These are phyloP conservation scores for Dinoponera quadriceps DNA, from an alignment of 1,140 invertebrate species.

Conservation along the genomic window DNA sequence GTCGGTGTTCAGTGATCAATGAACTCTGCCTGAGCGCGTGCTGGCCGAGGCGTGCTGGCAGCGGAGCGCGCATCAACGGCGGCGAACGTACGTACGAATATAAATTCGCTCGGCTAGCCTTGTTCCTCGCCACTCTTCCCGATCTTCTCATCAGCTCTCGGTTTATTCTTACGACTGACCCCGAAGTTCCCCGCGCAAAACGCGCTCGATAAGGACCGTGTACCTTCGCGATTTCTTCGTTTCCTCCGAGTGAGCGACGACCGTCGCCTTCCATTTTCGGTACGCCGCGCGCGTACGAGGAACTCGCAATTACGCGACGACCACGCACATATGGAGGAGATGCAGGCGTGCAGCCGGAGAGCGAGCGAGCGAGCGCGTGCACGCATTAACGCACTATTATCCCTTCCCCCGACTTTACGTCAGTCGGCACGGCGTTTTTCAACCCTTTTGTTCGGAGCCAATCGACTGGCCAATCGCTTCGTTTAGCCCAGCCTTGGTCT, in stretches of 20 bases:
- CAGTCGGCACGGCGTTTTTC: slow-evolving; percentile 15
- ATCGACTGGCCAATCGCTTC: slow-evolving; percentile 5
- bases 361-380: slow-evolving; percentile 27
- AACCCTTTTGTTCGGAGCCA: slow-evolving; percentile 19
- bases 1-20: slow-evolving; percentile 78
- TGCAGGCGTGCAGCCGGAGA: slow-evolving; percentile 12
- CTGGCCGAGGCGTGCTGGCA: slow-evolving; percentile 76
- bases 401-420: slow-evolving; percentile 1
- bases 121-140: not conserved
- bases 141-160: not conserved
- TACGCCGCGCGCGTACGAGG: not conserved
- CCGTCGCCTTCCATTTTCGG: slow-evolving; percentile 49
- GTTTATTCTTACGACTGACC: no score
- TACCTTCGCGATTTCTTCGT: not conserved
- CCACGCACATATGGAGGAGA: slow-evolving; percentile 22
- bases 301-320: slow-evolving; percentile 46
- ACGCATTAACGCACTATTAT: slow-evolving; percentile 28
- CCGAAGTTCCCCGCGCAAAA: not conserved
- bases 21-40: slow-evolving; percentile 76
- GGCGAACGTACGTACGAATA: slow-evolving; percentile 49
- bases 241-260: not conserved
- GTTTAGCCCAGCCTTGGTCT: slow-evolving; percentile 7
- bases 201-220: not conserved
- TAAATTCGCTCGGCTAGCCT: not conserved
- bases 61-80: slow-evolving; percentile 33